Evolutionary conservation across 2,113 vertebrate species (phyloP), one percentile per base, ranked within the genome.

Genomic region (Isichthys henryi): DNA sequence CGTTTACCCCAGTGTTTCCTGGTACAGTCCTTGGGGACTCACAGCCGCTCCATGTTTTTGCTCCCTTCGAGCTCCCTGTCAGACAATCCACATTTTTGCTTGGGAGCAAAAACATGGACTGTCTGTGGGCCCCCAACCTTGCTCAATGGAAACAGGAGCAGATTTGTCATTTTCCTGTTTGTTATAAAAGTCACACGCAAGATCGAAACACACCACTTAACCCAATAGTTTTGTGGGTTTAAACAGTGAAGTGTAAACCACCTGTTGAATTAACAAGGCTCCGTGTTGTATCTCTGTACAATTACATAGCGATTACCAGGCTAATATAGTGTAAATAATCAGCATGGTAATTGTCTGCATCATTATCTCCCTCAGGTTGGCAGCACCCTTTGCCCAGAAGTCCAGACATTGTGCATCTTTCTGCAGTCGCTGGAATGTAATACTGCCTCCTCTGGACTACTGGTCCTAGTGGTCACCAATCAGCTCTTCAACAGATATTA

Each of bases 251-350:
- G 49, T 43, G 50, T 17, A 56, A 53, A 39, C 50, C n/a, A 56
- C 49, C 13, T 87, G 85, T 87, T 53, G 27, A 31, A 27, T 52
- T 31, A 53, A 53, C 85, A 87, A 53, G 49, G 19, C 49, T 52
- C 15, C 35, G 50, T 9, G 35, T 56, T 87, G 49, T 56, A 87
- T 31, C n/a, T 31, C 48, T 87, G 85, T 87, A 87, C 31, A 87
- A 87, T 87, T 87, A 87, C 85, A 56, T 17, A 87, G 50, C 5
- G 49, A 87, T 87, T 87, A 87, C 49, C 50, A 48, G 17, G 31
- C 13, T 87, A 87, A 53, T 53, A 35, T n/a, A 86, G 85, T 27
- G 13, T 87, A 87, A 87, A 87, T 87, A 87, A 87, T 56, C n/a
- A 35, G 49, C 85, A 53, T 56, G 85, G 48, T 50, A 87, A 53